Evolutionary conservation across 2,888 invertebrate species (phyloP).

Genomic region (Mythimna loreyi): DNA sequence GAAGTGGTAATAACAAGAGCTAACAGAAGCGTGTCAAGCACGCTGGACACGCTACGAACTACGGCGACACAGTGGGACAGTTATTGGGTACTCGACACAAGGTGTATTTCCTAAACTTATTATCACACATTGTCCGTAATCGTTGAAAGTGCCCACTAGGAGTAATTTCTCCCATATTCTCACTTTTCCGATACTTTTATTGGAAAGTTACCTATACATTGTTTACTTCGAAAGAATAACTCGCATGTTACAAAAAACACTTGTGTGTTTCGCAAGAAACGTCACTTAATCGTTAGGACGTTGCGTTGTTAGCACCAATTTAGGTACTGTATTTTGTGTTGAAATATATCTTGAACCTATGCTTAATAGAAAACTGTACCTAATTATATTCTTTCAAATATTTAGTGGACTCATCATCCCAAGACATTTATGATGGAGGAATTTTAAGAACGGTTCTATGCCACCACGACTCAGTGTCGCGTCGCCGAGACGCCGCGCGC

Average conservation of each 20-base stretch:
- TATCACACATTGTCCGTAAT: constrained; percentile 24
- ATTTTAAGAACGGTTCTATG: no score
- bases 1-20: constrained; percentile 29
- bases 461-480: no score
- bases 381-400: no score
- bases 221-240: background rate
- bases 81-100: constrained; percentile 23
- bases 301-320: no score
- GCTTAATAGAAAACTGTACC: no score
- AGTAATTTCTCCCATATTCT: constrained; percentile 38
- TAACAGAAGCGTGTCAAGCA: constrained; percentile 56
- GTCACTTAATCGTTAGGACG: background rate
- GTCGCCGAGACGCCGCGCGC: no score
- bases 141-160: constrained; percentile 29
- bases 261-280: no score
- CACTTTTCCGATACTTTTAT: constrained; percentile 17
- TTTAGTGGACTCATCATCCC: no score
- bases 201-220: constrained; percentile 1
- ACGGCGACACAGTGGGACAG: constrained; percentile 12
- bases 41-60: constrained; percentile 1
- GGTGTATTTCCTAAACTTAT: constrained; percentile 39
- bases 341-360: no score
- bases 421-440: no score
- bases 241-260: no score
- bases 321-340: no score